These are phyloP conservation scores for Euphysa ruthae DNA, from an alignment of 30 jellyfish, hydroid and myxozoan species.

Conservation along the genomic window DNA sequence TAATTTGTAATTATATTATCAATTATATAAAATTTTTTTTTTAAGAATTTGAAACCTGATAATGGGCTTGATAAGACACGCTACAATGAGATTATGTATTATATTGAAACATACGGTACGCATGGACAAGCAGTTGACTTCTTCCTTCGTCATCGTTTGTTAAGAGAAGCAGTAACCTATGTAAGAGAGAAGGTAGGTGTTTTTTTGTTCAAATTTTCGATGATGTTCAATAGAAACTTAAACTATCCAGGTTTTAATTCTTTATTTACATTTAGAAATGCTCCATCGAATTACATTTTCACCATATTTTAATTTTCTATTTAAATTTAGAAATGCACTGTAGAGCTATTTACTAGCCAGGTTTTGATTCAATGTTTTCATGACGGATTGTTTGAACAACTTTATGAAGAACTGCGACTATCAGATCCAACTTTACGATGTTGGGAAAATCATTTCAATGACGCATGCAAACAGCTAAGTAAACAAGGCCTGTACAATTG, in stretches of 20 bases:
- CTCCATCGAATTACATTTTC: no score
- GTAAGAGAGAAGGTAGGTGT: constrained; percentile 48
- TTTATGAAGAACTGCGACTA: constrained; percentile 44
- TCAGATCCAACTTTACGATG: constrained; percentile 52
- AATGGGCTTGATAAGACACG: constrained; percentile 41
- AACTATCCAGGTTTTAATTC: no score
- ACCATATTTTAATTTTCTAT: background rate
- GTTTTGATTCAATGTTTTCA: constrained; percentile 58
- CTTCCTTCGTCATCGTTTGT: constrained; percentile 54
- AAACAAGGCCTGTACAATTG: constrained; percentile 57
- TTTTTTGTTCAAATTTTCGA: background rate
- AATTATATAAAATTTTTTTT: background rate
- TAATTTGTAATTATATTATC: no score
- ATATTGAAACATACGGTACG: constrained; percentile 67
- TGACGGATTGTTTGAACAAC: constrained; percentile 66
- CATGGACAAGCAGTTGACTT: constrained; percentile 49
- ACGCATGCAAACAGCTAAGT: constrained; percentile 57
- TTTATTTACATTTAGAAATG: background rate
- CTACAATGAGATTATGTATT: constrained; percentile 62
- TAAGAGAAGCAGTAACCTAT: constrained; percentile 57
- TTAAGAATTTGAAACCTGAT: background rate
- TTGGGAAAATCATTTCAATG: constrained; percentile 58
- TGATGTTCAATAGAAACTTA: no score
- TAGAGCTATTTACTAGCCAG: constrained; percentile 55
- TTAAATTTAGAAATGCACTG: constrained; percentile 55